Conservation (phyloP, 2,113 vertebrate species). For the Laticauda laticaudata region DNA sequence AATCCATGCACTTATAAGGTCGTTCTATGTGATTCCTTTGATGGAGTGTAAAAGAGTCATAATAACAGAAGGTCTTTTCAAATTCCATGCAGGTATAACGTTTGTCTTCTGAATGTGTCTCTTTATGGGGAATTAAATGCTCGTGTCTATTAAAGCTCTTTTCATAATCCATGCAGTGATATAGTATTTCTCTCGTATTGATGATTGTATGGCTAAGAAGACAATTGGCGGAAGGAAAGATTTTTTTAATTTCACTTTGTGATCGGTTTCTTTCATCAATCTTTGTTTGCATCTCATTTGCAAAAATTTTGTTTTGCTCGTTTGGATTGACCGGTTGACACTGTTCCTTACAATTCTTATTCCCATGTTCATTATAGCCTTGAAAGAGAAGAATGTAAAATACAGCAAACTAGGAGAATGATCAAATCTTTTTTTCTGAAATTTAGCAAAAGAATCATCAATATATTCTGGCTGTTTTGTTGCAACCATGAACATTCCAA, state of each 20-base stretch:
- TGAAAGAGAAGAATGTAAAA: not conserved
- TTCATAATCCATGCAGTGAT: not conserved
- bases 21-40: not conserved
- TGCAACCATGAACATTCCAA: no score
- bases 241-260: not conserved
- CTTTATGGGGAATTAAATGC: not conserved
- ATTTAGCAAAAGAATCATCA: no score
- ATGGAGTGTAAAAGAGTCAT: not conserved
- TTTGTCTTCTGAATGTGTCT: not conserved
- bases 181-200: not conserved
- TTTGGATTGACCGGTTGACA: not conserved
- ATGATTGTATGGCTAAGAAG: not conserved
- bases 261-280: not conserved
- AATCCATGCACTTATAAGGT: not conserved
- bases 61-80: not conserved
- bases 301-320: not conserved
- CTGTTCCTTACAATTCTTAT: not conserved
- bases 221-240: not conserved
- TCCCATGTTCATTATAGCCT: not conserved
- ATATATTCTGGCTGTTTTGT: no score
- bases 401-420: no score
- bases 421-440: no score
- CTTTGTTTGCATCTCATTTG: not conserved
- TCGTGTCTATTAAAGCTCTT: not conserved
- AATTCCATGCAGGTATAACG: not conserved